Conservation (phyloP, 2,888 invertebrate genomes). For the Ormyrus rosae region DNA sequence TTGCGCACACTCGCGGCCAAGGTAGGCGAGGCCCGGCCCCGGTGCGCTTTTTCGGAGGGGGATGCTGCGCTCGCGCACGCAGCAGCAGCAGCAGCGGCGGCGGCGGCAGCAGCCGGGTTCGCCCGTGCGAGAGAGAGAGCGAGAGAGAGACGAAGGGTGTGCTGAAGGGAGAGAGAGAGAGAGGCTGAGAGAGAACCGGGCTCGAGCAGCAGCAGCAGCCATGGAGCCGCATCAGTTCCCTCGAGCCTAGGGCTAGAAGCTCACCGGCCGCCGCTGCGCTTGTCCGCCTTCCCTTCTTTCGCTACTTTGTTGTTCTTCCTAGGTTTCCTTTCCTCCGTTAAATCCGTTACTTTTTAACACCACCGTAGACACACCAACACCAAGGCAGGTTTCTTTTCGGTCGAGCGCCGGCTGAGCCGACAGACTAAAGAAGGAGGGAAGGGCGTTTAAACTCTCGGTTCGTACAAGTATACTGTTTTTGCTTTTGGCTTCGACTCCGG, state of each 20-base stretch:
- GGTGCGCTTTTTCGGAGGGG: slow-evolving; percentile 48
- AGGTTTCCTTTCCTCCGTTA: slow-evolving; percentile 41
- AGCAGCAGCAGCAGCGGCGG: slow-evolving; percentile 58
- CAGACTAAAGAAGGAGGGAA: no score
- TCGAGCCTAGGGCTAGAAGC: slow-evolving; percentile 79
- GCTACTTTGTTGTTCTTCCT: slow-evolving; percentile 73
- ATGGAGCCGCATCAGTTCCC: slow-evolving; percentile 76
- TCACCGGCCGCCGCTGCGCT: slow-evolving; percentile 76
- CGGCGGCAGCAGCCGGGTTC: slow-evolving; percentile 63
- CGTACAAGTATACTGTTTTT: no score
- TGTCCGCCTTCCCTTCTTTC: slow-evolving; percentile 78
- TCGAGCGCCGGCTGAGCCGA: background rate
- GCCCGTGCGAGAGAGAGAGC: slow-evolving; percentile 70
- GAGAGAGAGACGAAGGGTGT: slow-evolving; percentile 62
- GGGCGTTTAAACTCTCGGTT: no score
- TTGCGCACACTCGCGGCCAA: background rate
- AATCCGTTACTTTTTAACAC: background rate
- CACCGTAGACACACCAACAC: background rate
- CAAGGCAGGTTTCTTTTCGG: background rate
- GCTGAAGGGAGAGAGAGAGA: slow-evolving; percentile 72
- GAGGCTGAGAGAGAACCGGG: slow-evolving; percentile 64
- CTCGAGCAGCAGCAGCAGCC: slow-evolving; percentile 75
- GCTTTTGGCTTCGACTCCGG: no score
- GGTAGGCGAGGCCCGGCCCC: slow-evolving; percentile 40
- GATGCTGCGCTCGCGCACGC: slow-evolving; percentile 72